Percentiles rank a stretch among this genome's conserved stretches.
These are phyloP conservation scores for Tillus elongatus DNA, from an alignment of 2,888 invertebrate species.

Conservation along the genomic window DNA sequence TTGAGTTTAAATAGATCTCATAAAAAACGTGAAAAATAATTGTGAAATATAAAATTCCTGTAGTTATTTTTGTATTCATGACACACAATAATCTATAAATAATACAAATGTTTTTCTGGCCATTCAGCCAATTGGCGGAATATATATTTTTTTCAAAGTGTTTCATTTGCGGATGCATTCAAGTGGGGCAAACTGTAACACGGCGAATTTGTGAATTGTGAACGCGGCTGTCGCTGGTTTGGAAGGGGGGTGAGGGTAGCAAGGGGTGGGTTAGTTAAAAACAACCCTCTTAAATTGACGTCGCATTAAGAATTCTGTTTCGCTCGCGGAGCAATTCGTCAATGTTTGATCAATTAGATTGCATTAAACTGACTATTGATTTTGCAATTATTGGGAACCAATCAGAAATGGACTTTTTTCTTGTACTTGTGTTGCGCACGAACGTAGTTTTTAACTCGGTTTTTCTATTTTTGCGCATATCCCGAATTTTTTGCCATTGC, in stretches of 20 bases:
- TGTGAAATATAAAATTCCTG: no score
- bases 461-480: constrained; percentile 40
- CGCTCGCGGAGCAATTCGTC: constrained; percentile 22
- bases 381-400: constrained; percentile 45
- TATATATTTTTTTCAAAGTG: no score
- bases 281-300: constrained; percentile 11
- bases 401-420: constrained; percentile 43
- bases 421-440: constrained; percentile 36
- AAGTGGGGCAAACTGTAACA: no score
- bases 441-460: constrained; percentile 37
- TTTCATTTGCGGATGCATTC: no score
- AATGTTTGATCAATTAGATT: constrained; percentile 39
- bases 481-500: constrained; percentile 43
- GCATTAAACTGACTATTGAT: constrained; percentile 41
- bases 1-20: no score
- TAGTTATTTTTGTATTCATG: no score
- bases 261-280: constrained; percentile 15
- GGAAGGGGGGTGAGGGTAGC: constrained; percentile 15
- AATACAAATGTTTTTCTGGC: no score
- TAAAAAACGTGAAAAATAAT: no score
- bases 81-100: no score
- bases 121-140: no score
- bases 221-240: constrained; percentile 8
- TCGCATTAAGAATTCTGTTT: background rate
- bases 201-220: no score